Percentiles rank a stretch among this genome's conserved stretches.
Conservation (phyloP, 2,113 vertebrate genomes). For the Cnemophilus loriae region DNA sequence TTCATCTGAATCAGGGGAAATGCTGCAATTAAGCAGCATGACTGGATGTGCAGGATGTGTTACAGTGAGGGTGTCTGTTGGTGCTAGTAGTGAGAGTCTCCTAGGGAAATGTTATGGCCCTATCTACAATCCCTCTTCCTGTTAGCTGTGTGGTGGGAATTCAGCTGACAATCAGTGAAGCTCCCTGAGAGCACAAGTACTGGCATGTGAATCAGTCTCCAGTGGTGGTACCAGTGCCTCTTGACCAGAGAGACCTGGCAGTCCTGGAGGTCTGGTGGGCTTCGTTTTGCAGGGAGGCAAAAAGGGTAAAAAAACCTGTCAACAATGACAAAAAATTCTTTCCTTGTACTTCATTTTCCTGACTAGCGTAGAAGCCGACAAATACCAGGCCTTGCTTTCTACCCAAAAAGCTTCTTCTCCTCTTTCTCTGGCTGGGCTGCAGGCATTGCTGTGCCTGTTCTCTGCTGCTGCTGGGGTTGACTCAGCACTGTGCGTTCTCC, state of each 20-base stretch:
- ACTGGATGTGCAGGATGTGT: background rate
- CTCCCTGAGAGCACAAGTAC: background rate
- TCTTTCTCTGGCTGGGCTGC: background rate
- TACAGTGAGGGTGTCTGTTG: background rate
- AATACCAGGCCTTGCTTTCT: background rate
- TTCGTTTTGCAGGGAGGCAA: background rate
- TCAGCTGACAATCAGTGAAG: background rate
- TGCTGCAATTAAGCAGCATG: background rate
- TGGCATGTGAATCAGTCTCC: background rate
- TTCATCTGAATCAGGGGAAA: background rate
- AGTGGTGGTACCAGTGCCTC: background rate
- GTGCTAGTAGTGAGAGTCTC: background rate
- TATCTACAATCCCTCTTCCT: background rate
- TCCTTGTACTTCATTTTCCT: background rate
- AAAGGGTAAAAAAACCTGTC: background rate
- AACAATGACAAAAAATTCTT: background rate
- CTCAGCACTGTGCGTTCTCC: rapidly evolving
- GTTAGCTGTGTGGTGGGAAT: background rate
- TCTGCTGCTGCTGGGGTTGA: background rate
- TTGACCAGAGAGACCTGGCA: background rate
- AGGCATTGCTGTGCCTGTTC: background rate
- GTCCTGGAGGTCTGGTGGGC: background rate
- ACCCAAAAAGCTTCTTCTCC: background rate
- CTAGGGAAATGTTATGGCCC: background rate
- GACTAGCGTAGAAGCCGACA: background rate